Evolutionary conservation across 2,113 vertebrate species (phyloP).

Genomic region (Megalops atlanticus): DNA sequence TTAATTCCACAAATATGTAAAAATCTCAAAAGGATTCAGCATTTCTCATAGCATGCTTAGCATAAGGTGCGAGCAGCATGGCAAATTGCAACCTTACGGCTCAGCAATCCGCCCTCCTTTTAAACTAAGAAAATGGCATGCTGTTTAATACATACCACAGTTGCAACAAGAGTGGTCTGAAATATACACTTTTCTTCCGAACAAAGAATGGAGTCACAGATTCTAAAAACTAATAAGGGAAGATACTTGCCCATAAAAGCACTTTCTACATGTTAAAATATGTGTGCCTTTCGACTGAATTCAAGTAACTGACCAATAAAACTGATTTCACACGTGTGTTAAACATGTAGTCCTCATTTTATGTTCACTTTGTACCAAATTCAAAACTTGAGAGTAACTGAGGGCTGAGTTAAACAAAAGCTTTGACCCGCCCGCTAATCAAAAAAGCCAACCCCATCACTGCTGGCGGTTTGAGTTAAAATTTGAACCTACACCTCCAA

Average conservation of each 20-base stretch:
- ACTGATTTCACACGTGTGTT: too few species aligned
- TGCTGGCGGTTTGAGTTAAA: not conserved
- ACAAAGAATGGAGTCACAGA: too few species aligned
- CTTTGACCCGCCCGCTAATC: not conserved
- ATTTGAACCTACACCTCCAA: not conserved
- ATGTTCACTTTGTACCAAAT: not conserved
- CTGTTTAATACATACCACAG: not conserved
- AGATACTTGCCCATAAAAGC: too few species aligned
- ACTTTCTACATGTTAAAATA: too few species aligned
- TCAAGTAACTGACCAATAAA: too few species aligned
- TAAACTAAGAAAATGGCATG: not conserved
- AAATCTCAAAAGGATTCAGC: not conserved
- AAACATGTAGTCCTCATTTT: not conserved
- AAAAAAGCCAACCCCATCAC: not conserved
- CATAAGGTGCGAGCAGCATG: not conserved
- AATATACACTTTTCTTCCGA: too few species aligned
- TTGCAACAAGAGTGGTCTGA: not conserved
- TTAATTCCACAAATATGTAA: slow-evolving; percentile 28
- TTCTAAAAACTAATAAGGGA: too few species aligned
- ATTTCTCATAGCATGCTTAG: not conserved
- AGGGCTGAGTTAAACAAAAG: too few species aligned
- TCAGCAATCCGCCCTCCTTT: not conserved
- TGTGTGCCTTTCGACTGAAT: too few species aligned
- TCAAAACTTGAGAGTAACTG: not conserved
- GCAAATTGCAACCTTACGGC: not conserved